phyloP scores from a whole-genome alignment of 2,888 invertebrate genomes.

The Chrysolina oricalcia region DNA sequence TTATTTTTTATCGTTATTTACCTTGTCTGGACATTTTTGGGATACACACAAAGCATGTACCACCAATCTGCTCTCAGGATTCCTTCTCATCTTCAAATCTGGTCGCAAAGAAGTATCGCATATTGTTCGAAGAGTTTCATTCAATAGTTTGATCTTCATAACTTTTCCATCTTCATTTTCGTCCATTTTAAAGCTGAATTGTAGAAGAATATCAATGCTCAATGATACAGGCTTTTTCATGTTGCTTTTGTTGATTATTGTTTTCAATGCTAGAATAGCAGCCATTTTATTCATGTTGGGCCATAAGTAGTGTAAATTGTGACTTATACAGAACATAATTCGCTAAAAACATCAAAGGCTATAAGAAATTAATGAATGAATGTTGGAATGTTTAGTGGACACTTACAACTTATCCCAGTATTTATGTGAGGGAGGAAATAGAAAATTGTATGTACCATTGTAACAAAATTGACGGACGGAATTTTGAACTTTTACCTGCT shows the following conservation, averaged over 20 bases:
- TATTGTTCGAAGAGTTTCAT: slow-evolving; percentile 53
- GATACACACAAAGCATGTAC: slow-evolving; percentile 59
- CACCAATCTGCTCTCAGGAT: slow-evolving; percentile 61
- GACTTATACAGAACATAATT: slow-evolving; percentile 47
- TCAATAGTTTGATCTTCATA: slow-evolving; percentile 55
- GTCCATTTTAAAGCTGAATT: slow-evolving; percentile 49
- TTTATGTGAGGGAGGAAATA: too few relatives aligned
- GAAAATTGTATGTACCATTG: too few relatives aligned
- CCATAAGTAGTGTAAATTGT: slow-evolving; percentile 42
- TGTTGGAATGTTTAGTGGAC: background rate
- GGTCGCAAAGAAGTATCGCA: slow-evolving; percentile 35
- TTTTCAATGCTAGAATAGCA: slow-evolving; percentile 44
- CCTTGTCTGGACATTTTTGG: slow-evolving; percentile 55
- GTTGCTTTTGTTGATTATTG: slow-evolving; percentile 60
- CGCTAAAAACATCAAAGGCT: slow-evolving; percentile 47
- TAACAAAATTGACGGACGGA: too few relatives aligned
- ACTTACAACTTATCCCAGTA: background rate
- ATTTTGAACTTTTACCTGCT: too few relatives aligned
- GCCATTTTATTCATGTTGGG: slow-evolving; percentile 44
- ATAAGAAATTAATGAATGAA: background rate
- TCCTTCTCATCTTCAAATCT: slow-evolving; percentile 58
- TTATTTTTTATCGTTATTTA: slow-evolving; percentile 38
- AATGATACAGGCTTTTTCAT: slow-evolving; percentile 60
- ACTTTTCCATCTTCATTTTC: slow-evolving; percentile 44
- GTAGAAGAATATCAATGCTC: slow-evolving; percentile 53